Conservation (phyloP, 2,888 invertebrate genomes). For the Drosophila hamatofila region DNA sequence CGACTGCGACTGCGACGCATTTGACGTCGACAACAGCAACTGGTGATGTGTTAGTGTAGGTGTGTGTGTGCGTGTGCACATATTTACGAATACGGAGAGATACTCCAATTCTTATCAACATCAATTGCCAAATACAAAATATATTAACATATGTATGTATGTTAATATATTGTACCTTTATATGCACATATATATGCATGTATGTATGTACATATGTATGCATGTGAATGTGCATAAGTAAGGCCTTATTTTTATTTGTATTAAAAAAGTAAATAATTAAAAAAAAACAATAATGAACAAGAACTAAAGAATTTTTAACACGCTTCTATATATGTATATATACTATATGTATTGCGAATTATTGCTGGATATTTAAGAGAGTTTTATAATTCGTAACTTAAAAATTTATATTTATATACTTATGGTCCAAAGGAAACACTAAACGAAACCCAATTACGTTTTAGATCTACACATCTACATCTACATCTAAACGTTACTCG, state of each 20-base stretch:
- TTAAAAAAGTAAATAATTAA: conserved; percentile 1
- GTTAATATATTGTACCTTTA: background rate
- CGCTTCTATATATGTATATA: too few species aligned
- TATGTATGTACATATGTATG: too few species aligned
- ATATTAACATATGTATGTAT: background rate
- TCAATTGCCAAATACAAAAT: conserved; percentile 15
- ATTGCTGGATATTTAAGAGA: background rate
- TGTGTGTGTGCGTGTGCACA: background rate
- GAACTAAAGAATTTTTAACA: background rate
- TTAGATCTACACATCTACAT: background rate
- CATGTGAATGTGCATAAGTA: background rate
- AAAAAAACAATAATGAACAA: background rate
- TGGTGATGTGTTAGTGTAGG: conserved; percentile 15
- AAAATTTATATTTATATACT: too few species aligned
- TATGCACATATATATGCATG: too few species aligned
- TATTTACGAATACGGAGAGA: background rate
- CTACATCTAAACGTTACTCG: too few species aligned
- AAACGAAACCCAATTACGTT: background rate
- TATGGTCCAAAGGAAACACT: background rate
- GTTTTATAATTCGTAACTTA: too few species aligned
- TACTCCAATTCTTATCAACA: conserved; percentile 24
- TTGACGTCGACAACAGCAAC: conserved; percentile 21
- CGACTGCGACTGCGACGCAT: conserved; percentile 9
- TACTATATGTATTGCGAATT: too few species aligned
- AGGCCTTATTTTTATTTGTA: background rate